phyloP scores from a whole-genome alignment of 1,140 invertebrate species.

The Mizuhopecten yessoensis region DNA sequence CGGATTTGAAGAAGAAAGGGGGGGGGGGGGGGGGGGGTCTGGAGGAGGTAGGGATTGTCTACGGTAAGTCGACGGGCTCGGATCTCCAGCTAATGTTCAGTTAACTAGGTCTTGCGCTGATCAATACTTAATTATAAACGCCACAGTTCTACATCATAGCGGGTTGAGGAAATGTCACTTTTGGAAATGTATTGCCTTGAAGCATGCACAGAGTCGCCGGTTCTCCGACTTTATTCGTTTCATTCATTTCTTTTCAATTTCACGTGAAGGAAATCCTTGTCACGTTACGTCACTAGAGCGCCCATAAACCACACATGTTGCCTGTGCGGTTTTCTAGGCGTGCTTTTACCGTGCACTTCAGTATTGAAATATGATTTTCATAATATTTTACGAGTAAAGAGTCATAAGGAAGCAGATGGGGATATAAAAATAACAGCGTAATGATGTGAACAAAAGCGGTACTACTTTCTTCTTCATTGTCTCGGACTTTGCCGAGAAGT shows the following conservation, averaged over 20 bases:
- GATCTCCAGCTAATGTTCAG: background rate
- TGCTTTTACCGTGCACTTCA: conserved; percentile 31
- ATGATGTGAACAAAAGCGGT: background rate
- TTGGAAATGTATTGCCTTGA: conserved; percentile 38
- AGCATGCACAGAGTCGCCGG: conserved; percentile 30
- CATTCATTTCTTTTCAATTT: conserved; percentile 40
- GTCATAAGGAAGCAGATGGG: conserved; percentile 32
- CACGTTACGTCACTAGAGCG: background rate
- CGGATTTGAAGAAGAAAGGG: background rate
- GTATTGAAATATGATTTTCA: conserved; percentile 40
- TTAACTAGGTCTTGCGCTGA: background rate
- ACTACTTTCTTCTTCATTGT: background rate
- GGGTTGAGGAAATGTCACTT: conserved; percentile 33
- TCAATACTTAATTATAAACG: conserved; percentile 21
- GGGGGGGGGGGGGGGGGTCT: background rate
- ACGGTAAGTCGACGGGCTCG: background rate
- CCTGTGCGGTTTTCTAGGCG: conserved; percentile 10
- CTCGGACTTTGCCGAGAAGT: conserved; percentile 30
- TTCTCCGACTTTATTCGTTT: conserved; percentile 38
- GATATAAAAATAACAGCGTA: background rate
- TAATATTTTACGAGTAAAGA: conserved; percentile 32
- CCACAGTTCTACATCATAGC: conserved; percentile 32
- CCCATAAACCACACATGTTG: conserved; percentile 32
- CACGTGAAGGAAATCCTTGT: conserved; percentile 23
- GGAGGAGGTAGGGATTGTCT: background rate